Percentiles rank a stretch among this genome's conserved stretches.
phyloP scores from a whole-genome alignment of 2,113 vertebrate genomes.

The Lathamus discolor region DNA sequence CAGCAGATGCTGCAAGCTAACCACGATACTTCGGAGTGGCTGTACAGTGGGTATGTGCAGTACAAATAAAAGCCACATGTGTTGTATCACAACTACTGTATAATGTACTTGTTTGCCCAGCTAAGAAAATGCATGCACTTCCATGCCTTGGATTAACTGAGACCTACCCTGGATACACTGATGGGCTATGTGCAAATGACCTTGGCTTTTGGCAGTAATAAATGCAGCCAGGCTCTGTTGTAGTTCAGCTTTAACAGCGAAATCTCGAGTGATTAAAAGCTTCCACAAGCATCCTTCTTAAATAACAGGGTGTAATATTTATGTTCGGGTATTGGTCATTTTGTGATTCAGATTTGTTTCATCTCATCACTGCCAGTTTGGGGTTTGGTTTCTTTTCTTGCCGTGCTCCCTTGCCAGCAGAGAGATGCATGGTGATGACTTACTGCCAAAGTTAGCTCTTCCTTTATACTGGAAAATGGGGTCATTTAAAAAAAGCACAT shows the following conservation, averaged over 20 bases:
- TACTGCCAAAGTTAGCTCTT: slow-evolving; percentile 62
- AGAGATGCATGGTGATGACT: slow-evolving; percentile 52
- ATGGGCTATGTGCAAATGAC: slow-evolving; percentile 79
- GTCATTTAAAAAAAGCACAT: slow-evolving; percentile 61
- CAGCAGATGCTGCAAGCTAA: slow-evolving; percentile 92
- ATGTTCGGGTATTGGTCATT: slow-evolving; percentile 32
- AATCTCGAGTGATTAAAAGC: slow-evolving; percentile 56
- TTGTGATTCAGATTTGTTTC: background rate
- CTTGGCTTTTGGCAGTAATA: slow-evolving; percentile 75
- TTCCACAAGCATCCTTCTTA: slow-evolving; percentile 62
- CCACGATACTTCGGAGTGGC: slow-evolving; percentile 92
- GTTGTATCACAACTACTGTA: slow-evolving; percentile 99
- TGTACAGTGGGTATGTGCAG: slow-evolving; percentile 96
- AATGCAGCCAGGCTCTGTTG: slow-evolving; percentile 74
- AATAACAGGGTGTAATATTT: slow-evolving; percentile 11
- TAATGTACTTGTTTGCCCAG: slow-evolving; percentile 88
- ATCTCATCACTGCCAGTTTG: background rate
- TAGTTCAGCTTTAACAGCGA: slow-evolving; percentile 49
- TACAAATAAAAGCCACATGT: slow-evolving; percentile 91
- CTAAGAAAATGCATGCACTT: slow-evolving; percentile 92
- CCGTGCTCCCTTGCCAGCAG: slow-evolving; percentile 74
- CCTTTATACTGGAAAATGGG: slow-evolving; percentile 38
- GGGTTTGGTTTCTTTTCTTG: background rate
- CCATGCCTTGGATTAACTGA: slow-evolving; percentile 80
- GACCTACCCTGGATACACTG: slow-evolving; percentile 74